Conservation (phyloP, 2,113 vertebrate genomes). For the Phaetusa simplex region DNA sequence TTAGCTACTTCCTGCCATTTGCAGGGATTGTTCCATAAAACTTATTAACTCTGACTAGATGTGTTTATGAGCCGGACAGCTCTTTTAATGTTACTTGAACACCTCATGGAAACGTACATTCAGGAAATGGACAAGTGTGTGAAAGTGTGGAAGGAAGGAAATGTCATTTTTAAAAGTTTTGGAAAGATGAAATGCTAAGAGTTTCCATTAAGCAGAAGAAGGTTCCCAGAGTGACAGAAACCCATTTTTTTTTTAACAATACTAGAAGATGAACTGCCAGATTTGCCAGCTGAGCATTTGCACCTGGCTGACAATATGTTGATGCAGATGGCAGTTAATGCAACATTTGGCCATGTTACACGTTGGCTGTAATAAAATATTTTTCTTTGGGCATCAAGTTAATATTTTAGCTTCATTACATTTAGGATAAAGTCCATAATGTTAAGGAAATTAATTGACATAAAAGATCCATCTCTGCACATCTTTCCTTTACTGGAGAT, state of each 20-base stretch:
- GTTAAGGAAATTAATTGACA: not conserved
- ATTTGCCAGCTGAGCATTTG: conserved; percentile 39
- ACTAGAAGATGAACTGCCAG: not conserved
- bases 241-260: not conserved
- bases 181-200: not conserved
- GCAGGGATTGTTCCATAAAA: not conserved
- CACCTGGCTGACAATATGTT: conserved; percentile 14
- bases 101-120: not conserved
- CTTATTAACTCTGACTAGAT: not conserved
- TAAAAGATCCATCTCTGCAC: not conserved
- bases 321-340: conserved; percentile 45
- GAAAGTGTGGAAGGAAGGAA: not conserved
- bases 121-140: not conserved
- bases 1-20: not conserved
- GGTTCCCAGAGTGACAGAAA: not conserved
- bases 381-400: not conserved
- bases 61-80: not conserved
- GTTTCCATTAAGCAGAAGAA: not conserved
- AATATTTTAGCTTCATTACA: not conserved
- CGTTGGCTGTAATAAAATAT: not conserved
- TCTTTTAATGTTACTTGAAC: not conserved
- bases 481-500: not conserved
- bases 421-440: not conserved
- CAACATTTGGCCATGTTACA: not conserved
- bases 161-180: not conserved